Conservation (phyloP, 2,797 vertebrate species). For the Bryconaethiops microstoma region DNA sequence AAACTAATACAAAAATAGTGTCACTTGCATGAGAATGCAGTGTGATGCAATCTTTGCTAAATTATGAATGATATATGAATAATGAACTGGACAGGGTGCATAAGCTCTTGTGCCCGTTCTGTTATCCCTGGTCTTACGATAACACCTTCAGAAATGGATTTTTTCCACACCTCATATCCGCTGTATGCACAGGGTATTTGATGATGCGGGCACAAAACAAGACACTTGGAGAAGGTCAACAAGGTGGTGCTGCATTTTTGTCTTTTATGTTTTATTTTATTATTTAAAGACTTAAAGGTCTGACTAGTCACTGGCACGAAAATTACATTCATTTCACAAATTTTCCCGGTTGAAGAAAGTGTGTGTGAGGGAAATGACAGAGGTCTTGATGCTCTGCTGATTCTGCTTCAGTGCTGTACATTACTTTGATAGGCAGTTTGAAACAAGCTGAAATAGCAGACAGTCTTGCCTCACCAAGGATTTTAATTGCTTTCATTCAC, state of each 20-base stretch:
- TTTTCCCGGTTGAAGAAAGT: not conserved
- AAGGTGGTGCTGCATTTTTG: not conserved
- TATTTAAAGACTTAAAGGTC: conserved; percentile 2
- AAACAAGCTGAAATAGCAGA: not conserved
- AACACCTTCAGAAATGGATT: conserved; percentile 9
- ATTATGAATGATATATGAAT: not conserved
- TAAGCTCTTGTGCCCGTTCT: not conserved
- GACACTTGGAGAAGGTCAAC: not conserved
- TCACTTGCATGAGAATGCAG: not conserved
- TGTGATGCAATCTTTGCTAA: not conserved
- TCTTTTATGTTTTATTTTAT: not conserved
- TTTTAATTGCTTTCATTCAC: conserved; percentile 26
- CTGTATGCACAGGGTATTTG: not conserved
- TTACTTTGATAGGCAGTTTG: not conserved
- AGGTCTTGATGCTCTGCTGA: not conserved
- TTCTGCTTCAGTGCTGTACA: not conserved
- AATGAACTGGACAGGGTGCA: not conserved
- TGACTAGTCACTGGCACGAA: not conserved
- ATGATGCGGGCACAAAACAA: not conserved
- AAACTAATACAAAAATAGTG: not conserved
- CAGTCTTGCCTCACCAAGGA: not conserved
- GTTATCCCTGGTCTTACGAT: conserved; percentile 24
- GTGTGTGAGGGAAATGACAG: not conserved
- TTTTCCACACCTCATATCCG: not conserved
- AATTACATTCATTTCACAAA: not conserved